These are phyloP conservation scores for Mactra quadrangularis DNA, from an alignment of 1,140 invertebrate genomes.

Conservation along the genomic window DNA sequence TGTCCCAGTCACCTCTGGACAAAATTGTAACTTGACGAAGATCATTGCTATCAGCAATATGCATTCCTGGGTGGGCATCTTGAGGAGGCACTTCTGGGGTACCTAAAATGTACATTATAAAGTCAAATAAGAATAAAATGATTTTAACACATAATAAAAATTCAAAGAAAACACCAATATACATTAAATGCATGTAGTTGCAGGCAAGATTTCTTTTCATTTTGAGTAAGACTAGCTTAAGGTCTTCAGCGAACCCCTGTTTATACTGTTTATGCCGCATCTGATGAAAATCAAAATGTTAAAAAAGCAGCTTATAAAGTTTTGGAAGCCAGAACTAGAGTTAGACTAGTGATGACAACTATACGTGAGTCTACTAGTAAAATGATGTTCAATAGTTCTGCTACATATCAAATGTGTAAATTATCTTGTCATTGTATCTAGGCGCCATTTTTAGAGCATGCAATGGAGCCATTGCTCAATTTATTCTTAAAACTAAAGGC, in stretches of 20 bases:
- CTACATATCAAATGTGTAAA: neutral
- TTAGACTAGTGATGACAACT: neutral
- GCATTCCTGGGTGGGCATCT: slow-evolving; percentile 11
- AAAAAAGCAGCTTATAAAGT: too few species aligned
- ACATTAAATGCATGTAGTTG: neutral
- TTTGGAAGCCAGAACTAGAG: too few species aligned
- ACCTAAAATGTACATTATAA: slow-evolving; percentile 53
- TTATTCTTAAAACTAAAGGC: too few species aligned
- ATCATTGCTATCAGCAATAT: slow-evolving; percentile 72
- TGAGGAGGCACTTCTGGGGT: slow-evolving; percentile 66
- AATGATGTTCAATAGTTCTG: neutral
- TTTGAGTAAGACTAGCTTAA: too few species aligned
- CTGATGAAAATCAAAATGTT: too few species aligned
- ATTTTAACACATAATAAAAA: neutral
- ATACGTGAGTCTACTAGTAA: neutral
- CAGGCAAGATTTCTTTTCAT: neutral
- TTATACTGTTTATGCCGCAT: too few species aligned
- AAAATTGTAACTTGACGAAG: slow-evolving; percentile 79
- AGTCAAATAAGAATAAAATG: neutral
- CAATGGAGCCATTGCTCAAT: too few species aligned
- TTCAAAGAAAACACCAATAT: neutral
- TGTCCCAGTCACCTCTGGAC: slow-evolving; percentile 79
- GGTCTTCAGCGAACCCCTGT: too few species aligned
- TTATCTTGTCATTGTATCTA: too few species aligned
- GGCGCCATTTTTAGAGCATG: too few species aligned